These are phyloP conservation scores for Bombyx huttoni DNA, from an alignment of 2,888 invertebrate species.

Conservation along the genomic window DNA sequence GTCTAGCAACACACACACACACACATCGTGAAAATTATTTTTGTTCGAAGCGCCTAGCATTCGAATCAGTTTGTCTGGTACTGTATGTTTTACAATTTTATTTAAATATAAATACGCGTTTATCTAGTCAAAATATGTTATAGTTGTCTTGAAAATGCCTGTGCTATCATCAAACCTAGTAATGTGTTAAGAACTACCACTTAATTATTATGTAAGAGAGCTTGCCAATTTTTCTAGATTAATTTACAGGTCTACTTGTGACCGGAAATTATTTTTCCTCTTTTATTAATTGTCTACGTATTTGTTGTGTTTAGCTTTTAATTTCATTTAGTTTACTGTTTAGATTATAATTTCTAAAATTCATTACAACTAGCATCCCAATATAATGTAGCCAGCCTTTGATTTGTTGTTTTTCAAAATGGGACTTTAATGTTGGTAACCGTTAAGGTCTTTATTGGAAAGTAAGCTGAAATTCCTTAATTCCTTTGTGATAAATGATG, in stretches of 20 bases:
- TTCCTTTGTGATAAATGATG: no score
- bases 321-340: slow-evolving; percentile 10
- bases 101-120: not conserved
- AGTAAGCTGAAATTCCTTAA: no score
- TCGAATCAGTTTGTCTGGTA: no score
- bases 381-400: not conserved
- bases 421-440: not conserved
- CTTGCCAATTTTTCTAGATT: slow-evolving; percentile 53
- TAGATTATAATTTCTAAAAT: slow-evolving; percentile 11
- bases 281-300: not conserved
- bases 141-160: slow-evolving; percentile 55
- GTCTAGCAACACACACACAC: no score
- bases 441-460: no score
- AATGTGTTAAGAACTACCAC: slow-evolving; percentile 54
- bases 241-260: slow-evolving; percentile 1
- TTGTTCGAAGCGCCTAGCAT: no score
- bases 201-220: slow-evolving; percentile 61
- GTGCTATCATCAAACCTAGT: slow-evolving; percentile 64
- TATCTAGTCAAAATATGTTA: slow-evolving; percentile 50
- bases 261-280: not conserved
- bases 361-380: not conserved
- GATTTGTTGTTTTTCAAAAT: not conserved
- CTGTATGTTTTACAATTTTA: not conserved
- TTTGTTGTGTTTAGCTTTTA: slow-evolving; percentile 7
- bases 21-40: no score